phyloP scores from a whole-genome alignment of 2,888 invertebrate genomes.

The Archips crataeganus region DNA sequence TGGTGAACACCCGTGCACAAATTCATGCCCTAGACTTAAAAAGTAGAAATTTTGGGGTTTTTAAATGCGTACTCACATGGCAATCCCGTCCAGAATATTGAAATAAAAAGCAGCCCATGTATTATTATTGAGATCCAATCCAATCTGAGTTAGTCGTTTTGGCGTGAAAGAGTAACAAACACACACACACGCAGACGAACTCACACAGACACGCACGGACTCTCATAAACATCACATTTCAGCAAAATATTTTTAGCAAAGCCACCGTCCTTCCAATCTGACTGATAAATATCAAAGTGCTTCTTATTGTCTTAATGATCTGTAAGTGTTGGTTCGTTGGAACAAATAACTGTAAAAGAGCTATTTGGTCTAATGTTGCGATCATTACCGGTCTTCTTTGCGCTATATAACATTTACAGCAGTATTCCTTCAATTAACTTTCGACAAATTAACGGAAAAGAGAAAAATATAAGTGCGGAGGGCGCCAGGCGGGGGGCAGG shows the following conservation, averaged over 20 bases:
- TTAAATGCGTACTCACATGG: too few species aligned
- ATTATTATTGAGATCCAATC: too few species aligned
- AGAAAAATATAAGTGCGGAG: slow-evolving; percentile 70
- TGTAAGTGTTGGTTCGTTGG: neutral
- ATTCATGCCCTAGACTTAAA: too few species aligned
- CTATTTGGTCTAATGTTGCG: slow-evolving; percentile 17
- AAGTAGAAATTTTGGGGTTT: too few species aligned
- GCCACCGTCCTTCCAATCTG: neutral
- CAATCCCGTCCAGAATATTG: too few species aligned
- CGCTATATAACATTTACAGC: slow-evolving; percentile 51
- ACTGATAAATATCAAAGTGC: neutral
- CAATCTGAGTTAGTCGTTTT: too few species aligned
- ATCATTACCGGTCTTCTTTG: slow-evolving; percentile 21
- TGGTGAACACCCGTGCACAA: too few species aligned
- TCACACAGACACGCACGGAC: too few species aligned
- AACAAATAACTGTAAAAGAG: neutral
- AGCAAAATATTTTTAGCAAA: neutral
- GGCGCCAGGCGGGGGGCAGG: slow-evolving; percentile 53
- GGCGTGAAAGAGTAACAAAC: too few species aligned
- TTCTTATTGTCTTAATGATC: slow-evolving; percentile 1
- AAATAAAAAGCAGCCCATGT: too few species aligned
- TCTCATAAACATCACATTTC: too few species aligned
- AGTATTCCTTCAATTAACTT: slow-evolving; percentile 78
- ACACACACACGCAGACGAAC: too few species aligned
- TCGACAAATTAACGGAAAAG: slow-evolving; percentile 74